These are phyloP conservation scores for Psittacara wagleri DNA, from an alignment of 2,113 vertebrate species.

Conservation along the genomic window DNA sequence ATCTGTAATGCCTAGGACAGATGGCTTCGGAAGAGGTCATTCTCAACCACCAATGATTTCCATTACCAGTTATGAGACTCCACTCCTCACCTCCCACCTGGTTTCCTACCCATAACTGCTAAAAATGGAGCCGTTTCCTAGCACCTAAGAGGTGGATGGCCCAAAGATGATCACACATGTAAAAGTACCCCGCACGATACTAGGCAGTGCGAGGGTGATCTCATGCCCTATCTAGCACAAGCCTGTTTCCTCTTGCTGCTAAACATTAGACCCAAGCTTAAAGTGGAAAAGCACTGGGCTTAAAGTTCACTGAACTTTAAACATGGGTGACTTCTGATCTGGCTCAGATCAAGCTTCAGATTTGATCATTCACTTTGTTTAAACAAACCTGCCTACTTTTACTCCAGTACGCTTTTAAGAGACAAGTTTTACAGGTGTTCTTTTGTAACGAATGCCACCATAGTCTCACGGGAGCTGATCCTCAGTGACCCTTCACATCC, in stretches of 20 bases:
- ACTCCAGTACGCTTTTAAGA: background rate
- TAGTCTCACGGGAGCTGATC: fast-evolving
- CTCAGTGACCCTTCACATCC: background rate
- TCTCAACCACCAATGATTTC: background rate
- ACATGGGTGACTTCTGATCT: background rate
- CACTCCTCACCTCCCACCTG: background rate
- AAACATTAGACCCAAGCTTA: background rate
- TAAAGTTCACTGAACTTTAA: background rate
- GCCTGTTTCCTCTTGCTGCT: background rate
- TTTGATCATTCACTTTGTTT: background rate
- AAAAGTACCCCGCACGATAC: fast-evolving
- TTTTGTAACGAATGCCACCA: background rate
- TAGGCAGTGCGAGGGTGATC: background rate
- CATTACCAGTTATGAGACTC: background rate
- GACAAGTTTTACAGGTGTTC: background rate
- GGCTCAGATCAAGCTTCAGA: background rate
- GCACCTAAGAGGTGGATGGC: background rate
- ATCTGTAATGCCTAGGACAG: background rate
- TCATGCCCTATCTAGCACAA: background rate
- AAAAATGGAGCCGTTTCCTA: background rate
- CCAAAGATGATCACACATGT: background rate
- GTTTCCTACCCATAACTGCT: background rate
- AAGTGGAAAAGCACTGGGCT: background rate
- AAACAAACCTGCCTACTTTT: background rate
- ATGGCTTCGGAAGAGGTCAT: background rate